Base-by-base conservation (phyloP, 2,888 invertebrate species). In the Amaurobius ferox region DNA sequence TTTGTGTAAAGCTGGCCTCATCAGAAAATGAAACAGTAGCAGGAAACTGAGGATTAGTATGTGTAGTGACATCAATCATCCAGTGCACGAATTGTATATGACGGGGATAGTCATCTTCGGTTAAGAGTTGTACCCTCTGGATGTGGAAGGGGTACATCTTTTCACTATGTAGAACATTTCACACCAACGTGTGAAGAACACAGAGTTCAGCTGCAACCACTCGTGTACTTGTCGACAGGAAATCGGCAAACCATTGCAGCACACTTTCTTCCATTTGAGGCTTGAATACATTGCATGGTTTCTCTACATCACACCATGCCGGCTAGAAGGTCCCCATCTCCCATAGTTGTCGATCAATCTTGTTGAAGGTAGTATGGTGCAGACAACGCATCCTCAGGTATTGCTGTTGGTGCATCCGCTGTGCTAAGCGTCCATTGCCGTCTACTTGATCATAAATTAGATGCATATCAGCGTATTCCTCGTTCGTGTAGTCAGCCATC, bases 61-160 rank as follows among this genome's bases (percentile, higher is more conserved):
- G n/a, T n/a, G n/a, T n/a, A n/a, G n/a, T n/a, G 28, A 19, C 32
- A n/a, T 72, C 29, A 55, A 55, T n/a, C 55, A 32, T 72, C 5
- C 32, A 55, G 0, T 19, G 1, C 28, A 62, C 0, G 26, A 32
- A 35, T 23, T 62, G 0, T 62, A 13, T 29, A 35, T 35, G n/a
- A n/a, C n/a, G n/a, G n/a, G n/a, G n/a, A n/a, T n/a, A n/a, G n/a
- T n/a, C n/a, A n/a, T n/a, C n/a, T n/a, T n/a, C n/a, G n/a, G n/a
- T n/a, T n/a, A n/a, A n/a, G n/a, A n/a, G n/a, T n/a, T n/a, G n/a
- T n/a, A n/a, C n/a, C n/a, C n/a, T n/a, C n/a, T n/a, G n/a, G n/a
- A n/a, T n/a, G n/a, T n/a, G n/a, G n/a, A n/a, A n/a, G n/a, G n/a
- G n/a, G n/a, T n/a, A n/a, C n/a, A n/a, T n/a, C n/a, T n/a, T n/a